Percentiles rank a stretch among this genome's conserved stretches.
Evolutionary conservation across 2,113 vertebrate species (phyloP).

Genomic region (Sylvicapra grimmia): DNA sequence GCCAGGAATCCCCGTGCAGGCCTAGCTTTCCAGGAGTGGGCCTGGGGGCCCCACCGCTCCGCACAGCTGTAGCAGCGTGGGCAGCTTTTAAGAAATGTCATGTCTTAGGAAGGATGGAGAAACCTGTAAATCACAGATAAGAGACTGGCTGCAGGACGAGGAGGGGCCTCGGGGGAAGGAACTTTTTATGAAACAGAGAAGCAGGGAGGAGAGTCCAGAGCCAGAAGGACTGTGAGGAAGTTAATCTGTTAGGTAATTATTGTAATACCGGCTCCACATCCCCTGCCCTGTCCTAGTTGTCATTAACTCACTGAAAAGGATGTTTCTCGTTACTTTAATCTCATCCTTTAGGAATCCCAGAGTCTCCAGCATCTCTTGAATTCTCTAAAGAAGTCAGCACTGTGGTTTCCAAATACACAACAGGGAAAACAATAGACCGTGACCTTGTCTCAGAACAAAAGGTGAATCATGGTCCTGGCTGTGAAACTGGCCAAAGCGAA

Average conservation of each 20-base stretch:
- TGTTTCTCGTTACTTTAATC: too few species aligned
- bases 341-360: not conserved
- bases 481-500: not conserved
- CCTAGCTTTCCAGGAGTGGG: not conserved
- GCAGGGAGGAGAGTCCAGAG: not conserved
- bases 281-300: not conserved
- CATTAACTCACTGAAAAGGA: not conserved
- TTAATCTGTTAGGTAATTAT: not conserved
- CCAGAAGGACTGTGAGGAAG: not conserved
- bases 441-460: not conserved
- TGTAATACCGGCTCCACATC: not conserved
- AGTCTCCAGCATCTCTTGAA: not conserved
- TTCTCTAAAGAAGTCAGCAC: not conserved
- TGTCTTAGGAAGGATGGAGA: not conserved
- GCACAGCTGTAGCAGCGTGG: not conserved
- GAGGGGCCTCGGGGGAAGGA: not conserved
- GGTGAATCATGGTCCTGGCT: accelerated
- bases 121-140: not conserved
- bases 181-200: not conserved
- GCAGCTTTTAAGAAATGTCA: not conserved
- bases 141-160: not conserved
- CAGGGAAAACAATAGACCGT: accelerated
- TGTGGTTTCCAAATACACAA: not conserved
- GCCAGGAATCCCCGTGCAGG: not conserved
- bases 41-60: not conserved